A percentile compares a stretch with the other conserved stretches of the same genome.
phyloP scores from a whole-genome alignment of 2,888 invertebrate genomes.

The Drosophila paucipuncta region DNA sequence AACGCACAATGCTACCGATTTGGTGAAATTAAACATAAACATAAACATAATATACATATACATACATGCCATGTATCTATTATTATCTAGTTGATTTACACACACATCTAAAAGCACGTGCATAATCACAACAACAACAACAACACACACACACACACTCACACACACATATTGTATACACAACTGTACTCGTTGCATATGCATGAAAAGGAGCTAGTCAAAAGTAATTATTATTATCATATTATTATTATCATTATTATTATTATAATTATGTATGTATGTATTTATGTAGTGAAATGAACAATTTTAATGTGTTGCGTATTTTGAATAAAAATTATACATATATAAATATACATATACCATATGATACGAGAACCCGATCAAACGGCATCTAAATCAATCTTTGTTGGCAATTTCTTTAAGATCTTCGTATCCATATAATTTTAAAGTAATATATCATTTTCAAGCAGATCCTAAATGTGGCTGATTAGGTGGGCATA shows the following conservation, averaged over 20 bases:
- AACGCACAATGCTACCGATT: constrained; percentile 79
- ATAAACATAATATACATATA: constrained; percentile 34
- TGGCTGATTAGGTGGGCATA: constrained; percentile 2
- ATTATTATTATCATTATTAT: constrained; percentile 64
- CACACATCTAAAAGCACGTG: constrained; percentile 19
- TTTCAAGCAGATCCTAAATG: constrained; percentile 1
- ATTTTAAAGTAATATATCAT: constrained; percentile 1
- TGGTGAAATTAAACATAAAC: constrained; percentile 72
- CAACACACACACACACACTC: constrained; percentile 14
- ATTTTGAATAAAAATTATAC: constrained; percentile 57
- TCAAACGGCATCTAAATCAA: constrained; percentile 26
- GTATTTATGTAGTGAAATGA: constrained; percentile 77
- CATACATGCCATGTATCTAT: constrained; percentile 30
- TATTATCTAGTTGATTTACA: constrained; percentile 29
- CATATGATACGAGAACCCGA: constrained; percentile 22
- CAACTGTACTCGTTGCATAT: constrained; percentile 38
- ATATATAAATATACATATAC: constrained; percentile 46
- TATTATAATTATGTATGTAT: constrained; percentile 66
- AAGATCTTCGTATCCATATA: not conserved
- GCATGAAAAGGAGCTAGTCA: constrained; percentile 30
- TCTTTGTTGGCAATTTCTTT: constrained; percentile 13
- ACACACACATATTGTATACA: constrained; percentile 32
- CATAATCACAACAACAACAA: constrained; percentile 35
- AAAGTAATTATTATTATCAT: constrained; percentile 64
- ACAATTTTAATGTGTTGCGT: constrained; percentile 76